Evolutionary conservation across 2,797 vertebrate genomes (phyloP), one percentile per base, ranked within the genome.

Genomic region (Epinephelus coioides): DNA sequence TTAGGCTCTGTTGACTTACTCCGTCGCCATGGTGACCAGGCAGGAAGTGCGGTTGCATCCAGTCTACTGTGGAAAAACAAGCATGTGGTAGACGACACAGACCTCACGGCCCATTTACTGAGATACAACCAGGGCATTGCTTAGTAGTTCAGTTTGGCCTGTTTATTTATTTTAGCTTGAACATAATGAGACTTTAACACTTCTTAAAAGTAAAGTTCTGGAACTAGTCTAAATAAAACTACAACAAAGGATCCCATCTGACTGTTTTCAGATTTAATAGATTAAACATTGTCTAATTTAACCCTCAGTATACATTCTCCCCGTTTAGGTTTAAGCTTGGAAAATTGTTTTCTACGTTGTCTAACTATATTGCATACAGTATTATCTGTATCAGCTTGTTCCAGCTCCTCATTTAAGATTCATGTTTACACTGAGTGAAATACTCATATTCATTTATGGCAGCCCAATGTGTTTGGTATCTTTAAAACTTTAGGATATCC

Each of bases 1-100:
- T 78, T 71, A 62, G 81, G 75, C 72, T 88, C 47, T 92, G 91
- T 93, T 95, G 88, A 93, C 91, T 86, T 87, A 83, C 88, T 80
- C 66, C 14, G 85, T 91, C 7, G 11, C 83, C 86, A 88, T 87
- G 86, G 93, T 43, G 88, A 94, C 80, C 74, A 63, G 82, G 78
- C 73, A 81, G 84, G 88, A 92, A 88, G 84, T 88, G 83, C 8
- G 66, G 73, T 73, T 83, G 84, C 75, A 78, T 89, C 64, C 70
- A 84, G 85, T 62, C 78, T 69, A 21, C 77, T 65, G 78, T 91
- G 91, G 91, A 92, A 93, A 91, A 90, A 85, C 78, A 93, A 90
- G 79, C 85, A 85, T 62, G 68, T 73, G 73, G 68, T 12, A 78
- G 86, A 86, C 71, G 63, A 44, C 6, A 46, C 63, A 76, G 69